Percentiles rank a stretch among this genome's conserved stretches.
These are phyloP conservation scores for Cebidichthys violaceus DNA, from an alignment of 2,113 vertebrate species.

Conservation along the genomic window DNA sequence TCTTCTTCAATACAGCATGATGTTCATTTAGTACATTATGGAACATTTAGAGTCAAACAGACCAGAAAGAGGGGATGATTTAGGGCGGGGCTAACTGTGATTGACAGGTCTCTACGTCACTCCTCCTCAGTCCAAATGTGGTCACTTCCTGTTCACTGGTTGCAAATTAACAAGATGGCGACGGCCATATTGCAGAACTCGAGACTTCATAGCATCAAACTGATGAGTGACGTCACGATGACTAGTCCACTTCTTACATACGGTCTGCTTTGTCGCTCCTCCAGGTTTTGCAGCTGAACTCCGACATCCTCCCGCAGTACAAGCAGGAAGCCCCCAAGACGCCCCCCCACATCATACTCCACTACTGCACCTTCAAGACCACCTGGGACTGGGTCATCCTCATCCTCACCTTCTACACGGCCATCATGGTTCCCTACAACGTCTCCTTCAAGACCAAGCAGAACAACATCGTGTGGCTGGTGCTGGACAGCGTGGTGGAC, in stretches of 20 bases:
- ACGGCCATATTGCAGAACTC: no score
- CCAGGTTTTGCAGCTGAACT: conserved; percentile 95
- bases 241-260: no score
- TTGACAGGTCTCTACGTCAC: no score
- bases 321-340: conserved; percentile 99
- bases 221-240: no score
- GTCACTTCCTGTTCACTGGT: no score
- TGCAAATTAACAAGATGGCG: not conserved
- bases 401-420: conserved; percentile 98
- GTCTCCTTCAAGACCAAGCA: conserved; percentile 98
- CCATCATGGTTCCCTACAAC: conserved; percentile 98
- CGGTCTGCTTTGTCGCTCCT: not conserved
- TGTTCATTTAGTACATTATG: no score
- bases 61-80: no score
- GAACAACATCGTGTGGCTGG: conserved; percentile 97
- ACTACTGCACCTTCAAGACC: conserved; percentile 99
- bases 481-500: conserved; percentile 98
- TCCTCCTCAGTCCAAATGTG: no score
- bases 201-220: no score
- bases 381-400: conserved; percentile 99
- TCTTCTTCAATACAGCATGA: no score
- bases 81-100: no score
- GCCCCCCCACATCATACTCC: conserved; percentile 96
- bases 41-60: no score
- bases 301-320: conserved; percentile 98